phyloP scores from a whole-genome alignment of 1,140 invertebrate genomes.

The Coboldia fuscipes region DNA sequence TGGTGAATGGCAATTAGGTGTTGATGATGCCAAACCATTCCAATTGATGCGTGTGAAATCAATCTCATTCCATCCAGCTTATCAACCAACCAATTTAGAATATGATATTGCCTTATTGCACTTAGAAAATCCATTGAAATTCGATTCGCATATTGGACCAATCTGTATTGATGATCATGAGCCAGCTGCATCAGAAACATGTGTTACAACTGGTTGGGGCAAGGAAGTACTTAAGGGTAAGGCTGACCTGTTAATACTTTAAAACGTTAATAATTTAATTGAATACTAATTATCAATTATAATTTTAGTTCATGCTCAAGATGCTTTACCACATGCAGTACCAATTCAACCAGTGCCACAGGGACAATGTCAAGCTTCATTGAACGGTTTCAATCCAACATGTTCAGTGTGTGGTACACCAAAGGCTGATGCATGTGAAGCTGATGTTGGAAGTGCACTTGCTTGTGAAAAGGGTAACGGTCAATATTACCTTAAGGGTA shows the following conservation, averaged over 20 bases:
- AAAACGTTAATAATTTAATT: too few species aligned
- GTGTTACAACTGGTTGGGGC: conserved; percentile 63
- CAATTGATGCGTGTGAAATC: conserved; percentile 45
- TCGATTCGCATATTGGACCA: conserved; percentile 47
- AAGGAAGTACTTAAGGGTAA: conserved; percentile 54
- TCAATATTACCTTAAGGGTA: conserved; percentile 42
- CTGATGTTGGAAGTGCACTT: conserved; percentile 54
- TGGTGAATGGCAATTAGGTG: conserved; percentile 68
- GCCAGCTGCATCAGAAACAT: conserved; percentile 27
- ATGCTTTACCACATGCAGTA: conserved; percentile 50
- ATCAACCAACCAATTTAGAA: conserved; percentile 30
- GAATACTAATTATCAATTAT: too few species aligned
- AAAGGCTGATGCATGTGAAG: conserved; percentile 32
- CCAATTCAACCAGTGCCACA: conserved; percentile 37
- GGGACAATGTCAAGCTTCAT: conserved; percentile 33
- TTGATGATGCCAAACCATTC: conserved; percentile 53
- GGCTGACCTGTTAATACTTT: conserved; percentile 7
- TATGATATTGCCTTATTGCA: conserved; percentile 55
- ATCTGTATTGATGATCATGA: conserved; percentile 38
- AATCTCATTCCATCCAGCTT: conserved; percentile 49
- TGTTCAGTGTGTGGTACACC: conserved; percentile 26
- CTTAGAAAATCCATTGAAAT: conserved; percentile 30
- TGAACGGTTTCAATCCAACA: conserved; percentile 16
- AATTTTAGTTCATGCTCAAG: conserved; percentile 36
- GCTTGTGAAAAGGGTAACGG: conserved; percentile 48